Base-by-base conservation (phyloP, 2,888 invertebrate genomes). In the Anarsia innoxiella region DNA sequence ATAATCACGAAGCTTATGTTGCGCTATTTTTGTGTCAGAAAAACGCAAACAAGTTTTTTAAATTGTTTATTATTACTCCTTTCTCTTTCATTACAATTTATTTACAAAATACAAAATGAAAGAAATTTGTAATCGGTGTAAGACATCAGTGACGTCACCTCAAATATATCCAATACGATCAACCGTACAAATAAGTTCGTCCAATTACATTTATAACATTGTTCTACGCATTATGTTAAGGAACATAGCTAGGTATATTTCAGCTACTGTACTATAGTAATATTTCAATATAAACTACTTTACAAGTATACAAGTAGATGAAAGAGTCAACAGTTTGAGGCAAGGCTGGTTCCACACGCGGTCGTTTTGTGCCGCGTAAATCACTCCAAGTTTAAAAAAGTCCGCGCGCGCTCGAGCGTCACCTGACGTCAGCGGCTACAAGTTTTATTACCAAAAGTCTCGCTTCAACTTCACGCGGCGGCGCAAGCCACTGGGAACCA, bases 1-100 rank as follows among this genome's bases (percentile, higher is more conserved):
- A 3, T 19, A 19, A 19, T 8, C 8, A 19, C 19, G 8, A 19
- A 19, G 8, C 3, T 19, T 19, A 5, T 8, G 19, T 8, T 19
- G 19, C 19, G 3, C 19, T 19, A 8, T 19, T 19, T 19, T 19
- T 3, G 8, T 8, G 19, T 8, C 19, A 19, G 8, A 19, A 19
- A 19, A 19, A 8, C 4, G 8, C 19, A 8, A 19, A 19, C 19
- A 19, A 19, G 19, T 60, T 66, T 65, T 68, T 69, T 55, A 58
- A 72, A 73, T 68, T 73, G 59, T 83, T 83, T 76, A 80, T 77
- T 80, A 70, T 66, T 73, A 77, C 63, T 66, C 69, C 70, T 61
- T 50, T 64, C 60, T 67, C 60, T 65, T 61, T 65, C 67, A 48
- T 66, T 72, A 76, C 68, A 72, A 65, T 76, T 56, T 83, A 83